Conservation (phyloP, 2,797 vertebrate species). For the Siniperca undulata region DNA sequence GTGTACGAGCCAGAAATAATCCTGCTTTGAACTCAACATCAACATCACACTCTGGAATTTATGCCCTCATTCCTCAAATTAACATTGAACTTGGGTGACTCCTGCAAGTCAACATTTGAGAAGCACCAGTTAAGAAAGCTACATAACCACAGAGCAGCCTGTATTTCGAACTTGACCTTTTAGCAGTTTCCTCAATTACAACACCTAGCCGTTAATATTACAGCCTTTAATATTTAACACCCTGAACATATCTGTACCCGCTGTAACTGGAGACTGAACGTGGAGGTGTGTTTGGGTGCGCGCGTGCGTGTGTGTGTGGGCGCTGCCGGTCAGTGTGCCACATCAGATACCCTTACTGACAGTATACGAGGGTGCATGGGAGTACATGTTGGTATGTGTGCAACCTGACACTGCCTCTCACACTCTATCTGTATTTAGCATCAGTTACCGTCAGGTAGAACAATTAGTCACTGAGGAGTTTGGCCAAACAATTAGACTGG, state of each 20-base stretch:
- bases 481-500: constrained; percentile 62
- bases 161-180: constrained; percentile 72
- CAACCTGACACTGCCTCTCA: constrained; percentile 68
- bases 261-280: constrained; percentile 70
- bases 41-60: neutral
- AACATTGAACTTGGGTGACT: constrained; percentile 7
- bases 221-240: constrained; percentile 81
- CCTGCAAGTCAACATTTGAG: constrained; percentile 1
- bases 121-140: neutral
- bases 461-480: constrained; percentile 70
- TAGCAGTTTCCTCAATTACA: constrained; percentile 68
- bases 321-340: constrained; percentile 36
- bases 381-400: constrained; percentile 43
- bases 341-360: constrained; percentile 79
- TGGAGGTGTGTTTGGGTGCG: constrained; percentile 50
- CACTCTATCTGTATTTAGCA: constrained; percentile 78
- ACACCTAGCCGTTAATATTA: constrained; percentile 71
- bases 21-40: neutral
- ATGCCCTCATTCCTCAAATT: neutral
- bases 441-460: constrained; percentile 70
- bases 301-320: constrained; percentile 26
- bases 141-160: constrained; percentile 22
- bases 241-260: constrained; percentile 51
- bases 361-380: constrained; percentile 43
- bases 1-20: neutral